Evolutionary conservation across 2,888 invertebrate genomes (phyloP).

Genomic region (Phania funesta): DNA sequence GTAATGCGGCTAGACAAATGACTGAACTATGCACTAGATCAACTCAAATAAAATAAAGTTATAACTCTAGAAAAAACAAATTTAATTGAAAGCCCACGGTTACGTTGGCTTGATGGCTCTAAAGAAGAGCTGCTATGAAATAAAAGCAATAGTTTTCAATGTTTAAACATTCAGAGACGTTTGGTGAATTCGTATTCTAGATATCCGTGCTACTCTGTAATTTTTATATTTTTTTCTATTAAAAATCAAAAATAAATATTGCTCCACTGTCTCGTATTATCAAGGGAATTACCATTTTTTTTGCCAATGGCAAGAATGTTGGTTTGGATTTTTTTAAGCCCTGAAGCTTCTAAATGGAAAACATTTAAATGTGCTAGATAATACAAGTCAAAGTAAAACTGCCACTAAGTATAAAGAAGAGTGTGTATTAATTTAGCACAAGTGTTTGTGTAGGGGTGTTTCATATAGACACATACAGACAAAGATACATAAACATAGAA

Average conservation of each 20-base stretch:
- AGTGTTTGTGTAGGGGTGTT: neutral
- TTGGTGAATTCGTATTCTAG: too few species aligned
- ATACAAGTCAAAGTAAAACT: constrained; percentile 42
- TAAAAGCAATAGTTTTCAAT: too few species aligned
- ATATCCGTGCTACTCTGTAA: neutral
- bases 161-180: too few species aligned
- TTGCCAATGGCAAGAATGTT: constrained; percentile 13
- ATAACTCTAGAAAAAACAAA: too few species aligned
- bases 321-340: constrained; percentile 31
- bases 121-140: too few species aligned
- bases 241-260: neutral
- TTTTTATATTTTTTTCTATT: neutral
- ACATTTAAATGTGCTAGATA: constrained; percentile 31
- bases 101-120: too few species aligned
- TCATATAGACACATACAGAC: neutral
- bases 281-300: neutral
- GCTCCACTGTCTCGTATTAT: constrained; percentile 5
- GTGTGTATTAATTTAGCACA: neutral
- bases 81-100: too few species aligned
- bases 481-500: neutral
- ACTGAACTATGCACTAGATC: too few species aligned
- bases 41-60: too few species aligned
- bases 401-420: constrained; percentile 5
- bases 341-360: constrained; percentile 37
- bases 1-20: too few species aligned